Percentiles rank a stretch among this genome's conserved stretches.
phyloP scores from a whole-genome alignment of 2,113 vertebrate genomes.

The Arothron firmamentum region DNA sequence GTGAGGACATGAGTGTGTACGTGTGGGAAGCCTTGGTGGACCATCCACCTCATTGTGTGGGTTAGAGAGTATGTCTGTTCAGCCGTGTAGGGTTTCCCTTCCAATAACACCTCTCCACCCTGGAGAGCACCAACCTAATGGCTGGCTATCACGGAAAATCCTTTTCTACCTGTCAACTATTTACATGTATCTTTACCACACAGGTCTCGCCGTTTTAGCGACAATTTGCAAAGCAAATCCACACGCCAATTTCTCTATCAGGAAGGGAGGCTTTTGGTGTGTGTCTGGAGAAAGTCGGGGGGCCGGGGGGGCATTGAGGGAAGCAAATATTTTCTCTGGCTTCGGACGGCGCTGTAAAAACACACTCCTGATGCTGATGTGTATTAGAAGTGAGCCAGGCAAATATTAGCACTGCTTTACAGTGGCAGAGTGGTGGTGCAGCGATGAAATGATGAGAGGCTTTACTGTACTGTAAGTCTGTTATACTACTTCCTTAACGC shows the following conservation, averaged over 20 bases:
- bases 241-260: constrained; percentile 64
- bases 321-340: constrained; percentile 76
- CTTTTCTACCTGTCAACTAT: constrained; percentile 62
- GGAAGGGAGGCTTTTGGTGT: constrained; percentile 38
- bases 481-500: not conserved
- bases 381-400: constrained; percentile 72
- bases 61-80: constrained; percentile 36
- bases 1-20: constrained; percentile 29
- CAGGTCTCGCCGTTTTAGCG: constrained; percentile 65
- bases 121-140: constrained; percentile 51
- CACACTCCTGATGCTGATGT: constrained; percentile 69
- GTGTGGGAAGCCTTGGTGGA: constrained; percentile 42
- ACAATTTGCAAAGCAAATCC: constrained; percentile 77
- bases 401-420: constrained; percentile 72
- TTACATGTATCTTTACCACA: constrained; percentile 70
- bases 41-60: constrained; percentile 43
- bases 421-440: constrained; percentile 51
- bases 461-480: constrained; percentile 17
- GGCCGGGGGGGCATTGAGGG: constrained; percentile 26
- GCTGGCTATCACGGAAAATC: constrained; percentile 62
- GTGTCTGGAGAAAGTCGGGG: constrained; percentile 44
- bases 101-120: constrained; percentile 55
- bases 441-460: constrained; percentile 22
- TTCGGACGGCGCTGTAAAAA: constrained; percentile 64
- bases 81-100: constrained; percentile 60